Conservation (phyloP, 2,888 invertebrate genomes). For the Brachylomia viminalis region DNA sequence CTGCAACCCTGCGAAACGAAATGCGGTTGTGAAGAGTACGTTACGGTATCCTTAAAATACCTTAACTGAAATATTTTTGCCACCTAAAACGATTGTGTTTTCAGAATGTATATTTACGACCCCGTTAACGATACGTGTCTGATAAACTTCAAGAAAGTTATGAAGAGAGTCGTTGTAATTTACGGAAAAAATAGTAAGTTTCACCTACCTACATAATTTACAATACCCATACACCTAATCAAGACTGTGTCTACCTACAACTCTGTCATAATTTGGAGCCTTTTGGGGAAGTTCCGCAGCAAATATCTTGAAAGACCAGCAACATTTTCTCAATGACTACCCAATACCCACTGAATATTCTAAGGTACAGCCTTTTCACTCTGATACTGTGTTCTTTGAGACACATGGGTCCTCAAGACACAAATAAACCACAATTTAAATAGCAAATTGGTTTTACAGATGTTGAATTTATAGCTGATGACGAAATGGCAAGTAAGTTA, state of each 20-base stretch:
- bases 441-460: conserved; percentile 61
- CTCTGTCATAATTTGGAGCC: background rate
- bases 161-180: conserved; percentile 57
- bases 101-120: conserved; percentile 77
- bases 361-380: background rate
- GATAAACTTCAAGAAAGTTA: conserved; percentile 74
- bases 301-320: background rate
- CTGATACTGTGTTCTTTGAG: background rate
- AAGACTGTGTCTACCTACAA: background rate
- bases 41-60: conserved; percentile 5
- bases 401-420: background rate
- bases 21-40: conserved; percentile 79
- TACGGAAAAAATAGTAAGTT: conserved; percentile 55
- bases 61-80: background rate
- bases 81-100: conserved; percentile 49
- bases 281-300: background rate
- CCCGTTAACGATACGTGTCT: conserved; percentile 75
- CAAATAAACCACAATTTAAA: background rate
- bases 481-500: conserved; percentile 72
- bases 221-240: background rate
- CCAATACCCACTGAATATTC: background rate
- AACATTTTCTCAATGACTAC: background rate
- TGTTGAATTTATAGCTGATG: conserved; percentile 54
- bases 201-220: background rate
- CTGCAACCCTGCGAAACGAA: conserved; percentile 64